These are phyloP conservation scores for Sarcophaga rosellei DNA, from an alignment of 2,888 invertebrate genomes.

Conservation along the genomic window DNA sequence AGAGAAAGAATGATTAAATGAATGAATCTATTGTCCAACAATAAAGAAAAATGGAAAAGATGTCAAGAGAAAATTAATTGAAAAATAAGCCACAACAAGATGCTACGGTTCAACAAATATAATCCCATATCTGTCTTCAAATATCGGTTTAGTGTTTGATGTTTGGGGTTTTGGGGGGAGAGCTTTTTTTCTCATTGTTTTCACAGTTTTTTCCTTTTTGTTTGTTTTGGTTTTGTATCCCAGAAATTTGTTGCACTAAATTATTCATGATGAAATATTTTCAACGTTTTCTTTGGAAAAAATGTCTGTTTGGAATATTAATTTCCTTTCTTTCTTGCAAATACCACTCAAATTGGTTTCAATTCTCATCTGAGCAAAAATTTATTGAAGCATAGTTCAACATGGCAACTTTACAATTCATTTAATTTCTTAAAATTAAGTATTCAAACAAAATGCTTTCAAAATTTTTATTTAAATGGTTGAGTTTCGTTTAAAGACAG, in stretches of 20 bases:
- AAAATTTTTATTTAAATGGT: no score
- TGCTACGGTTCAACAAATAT: not conserved
- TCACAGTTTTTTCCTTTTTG: not conserved
- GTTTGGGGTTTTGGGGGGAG: not conserved
- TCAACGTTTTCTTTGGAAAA: not conserved
- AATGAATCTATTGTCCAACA: not conserved
- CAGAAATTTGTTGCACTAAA: not conserved
- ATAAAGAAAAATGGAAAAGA: not conserved
- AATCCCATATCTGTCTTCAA: not conserved
- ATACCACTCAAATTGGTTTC: not conserved
- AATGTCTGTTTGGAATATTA: not conserved
- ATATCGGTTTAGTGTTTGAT: not conserved
- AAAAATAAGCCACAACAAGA: not conserved
- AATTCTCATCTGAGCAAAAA: not conserved
- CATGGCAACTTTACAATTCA: no score
- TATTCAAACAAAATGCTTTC: no score
- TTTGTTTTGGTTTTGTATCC: no score
- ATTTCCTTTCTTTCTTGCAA: not conserved
- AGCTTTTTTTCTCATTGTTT: not conserved
- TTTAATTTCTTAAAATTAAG: no score
- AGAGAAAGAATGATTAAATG: not conserved
- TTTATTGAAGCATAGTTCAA: no score
- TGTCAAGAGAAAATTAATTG: constrained; percentile 9
- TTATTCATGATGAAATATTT: not conserved
- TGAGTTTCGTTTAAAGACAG: no score